phyloP scores from a whole-genome alignment of 2,888 invertebrate genomes.

The Leptinotarsa peninsularis region DNA sequence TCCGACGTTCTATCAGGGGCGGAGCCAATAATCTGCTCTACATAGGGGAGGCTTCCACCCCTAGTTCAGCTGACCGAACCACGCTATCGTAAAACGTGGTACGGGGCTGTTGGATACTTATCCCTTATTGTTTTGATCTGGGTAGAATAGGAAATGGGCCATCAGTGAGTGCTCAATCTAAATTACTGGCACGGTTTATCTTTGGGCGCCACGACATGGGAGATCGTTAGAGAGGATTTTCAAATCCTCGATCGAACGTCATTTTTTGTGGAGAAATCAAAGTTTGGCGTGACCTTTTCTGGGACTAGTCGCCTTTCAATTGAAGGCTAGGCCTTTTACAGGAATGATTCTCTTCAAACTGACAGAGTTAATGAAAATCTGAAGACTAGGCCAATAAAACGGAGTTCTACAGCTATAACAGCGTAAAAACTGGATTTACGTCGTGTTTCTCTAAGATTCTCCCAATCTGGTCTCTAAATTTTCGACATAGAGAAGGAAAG shows the following conservation, averaged over 20 bases:
- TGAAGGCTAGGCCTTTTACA: no score
- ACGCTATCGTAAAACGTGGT: slow-evolving; percentile 37
- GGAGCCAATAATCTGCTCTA: slow-evolving; percentile 34
- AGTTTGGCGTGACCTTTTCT: no score
- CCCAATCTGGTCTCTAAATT: no score
- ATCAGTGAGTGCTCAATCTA: slow-evolving; percentile 17
- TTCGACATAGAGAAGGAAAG: no score
- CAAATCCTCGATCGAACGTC: background rate
- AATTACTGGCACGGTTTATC: slow-evolving; percentile 5
- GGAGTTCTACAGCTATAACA: no score
- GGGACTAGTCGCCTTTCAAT: no score
- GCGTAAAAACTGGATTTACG: no score
- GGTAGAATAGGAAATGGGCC: slow-evolving; percentile 34
- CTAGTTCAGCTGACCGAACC: slow-evolving; percentile 29
- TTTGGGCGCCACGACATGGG: background rate
- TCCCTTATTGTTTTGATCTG: slow-evolving; percentile 43
- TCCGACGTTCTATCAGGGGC: slow-evolving; percentile 26
- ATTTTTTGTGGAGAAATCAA: background rate
- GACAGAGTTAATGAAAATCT: no score
- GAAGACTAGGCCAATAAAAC: no score
- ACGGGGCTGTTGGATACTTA: slow-evolving; percentile 38
- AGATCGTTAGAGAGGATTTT: background rate
- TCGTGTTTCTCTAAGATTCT: no score
- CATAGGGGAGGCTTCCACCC: slow-evolving; percentile 38
- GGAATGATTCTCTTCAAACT: no score